Conservation (phyloP, 2,113 vertebrate species). For the Micromys minutus region DNA sequence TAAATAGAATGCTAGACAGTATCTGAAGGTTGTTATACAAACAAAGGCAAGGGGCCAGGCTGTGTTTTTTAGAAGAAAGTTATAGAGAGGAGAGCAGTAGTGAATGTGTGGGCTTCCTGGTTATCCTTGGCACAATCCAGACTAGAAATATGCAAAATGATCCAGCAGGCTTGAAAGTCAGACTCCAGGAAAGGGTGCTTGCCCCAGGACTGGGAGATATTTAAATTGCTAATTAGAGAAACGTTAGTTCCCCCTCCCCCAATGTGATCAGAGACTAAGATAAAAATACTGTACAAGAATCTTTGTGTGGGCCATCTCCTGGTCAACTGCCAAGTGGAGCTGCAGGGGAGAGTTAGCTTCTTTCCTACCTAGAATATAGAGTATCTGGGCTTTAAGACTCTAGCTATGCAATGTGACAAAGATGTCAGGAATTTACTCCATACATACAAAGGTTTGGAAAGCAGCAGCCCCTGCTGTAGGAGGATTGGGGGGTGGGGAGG, state of each 20-base stretch:
- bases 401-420: not conserved
- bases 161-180: not conserved
- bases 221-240: constrained; percentile 42
- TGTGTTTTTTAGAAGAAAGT: constrained; percentile 5
- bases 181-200: not conserved
- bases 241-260: not conserved
- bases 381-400: not conserved
- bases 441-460: not conserved
- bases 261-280: constrained; percentile 33
- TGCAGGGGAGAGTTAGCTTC: not conserved
- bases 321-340: not conserved
- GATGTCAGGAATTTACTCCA: not conserved
- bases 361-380: not conserved
- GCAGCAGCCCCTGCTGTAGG: not conserved
- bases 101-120: not conserved
- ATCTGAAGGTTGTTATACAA: constrained; percentile 24
- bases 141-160: not conserved
- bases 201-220: not conserved
- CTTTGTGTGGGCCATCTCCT: not conserved
- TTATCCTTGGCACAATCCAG: constrained; percentile 14
- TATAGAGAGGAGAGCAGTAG: constrained; percentile 16
- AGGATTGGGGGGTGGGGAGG: not conserved
- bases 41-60: constrained; percentile 29
- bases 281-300: constrained; percentile 31
- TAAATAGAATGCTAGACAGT: not conserved